Conservation (phyloP, 2,797 vertebrate genomes). For the Lepus townsendii region DNA sequence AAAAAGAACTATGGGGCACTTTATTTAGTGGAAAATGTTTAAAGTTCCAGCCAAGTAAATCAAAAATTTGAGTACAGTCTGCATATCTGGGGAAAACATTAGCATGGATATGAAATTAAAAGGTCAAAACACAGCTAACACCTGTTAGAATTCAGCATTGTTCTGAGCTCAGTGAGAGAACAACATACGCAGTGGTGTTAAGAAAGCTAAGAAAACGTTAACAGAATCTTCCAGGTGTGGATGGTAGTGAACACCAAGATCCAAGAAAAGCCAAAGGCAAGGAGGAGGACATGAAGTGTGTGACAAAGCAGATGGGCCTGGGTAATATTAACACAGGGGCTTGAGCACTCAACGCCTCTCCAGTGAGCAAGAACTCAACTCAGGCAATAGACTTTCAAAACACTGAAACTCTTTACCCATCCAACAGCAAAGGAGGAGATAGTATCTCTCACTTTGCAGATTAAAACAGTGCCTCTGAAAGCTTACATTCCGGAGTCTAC, state of each 20-base stretch:
- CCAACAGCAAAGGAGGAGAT: not conserved
- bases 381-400: not conserved
- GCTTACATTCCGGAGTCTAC: not conserved
- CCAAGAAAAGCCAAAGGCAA: not conserved
- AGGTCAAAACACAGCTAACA: conserved; percentile 46
- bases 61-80: conserved; percentile 48
- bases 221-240: not conserved
- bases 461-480: conserved; percentile 49
- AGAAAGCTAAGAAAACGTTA: not conserved
- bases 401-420: not conserved
- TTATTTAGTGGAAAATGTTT: conserved; percentile 45
- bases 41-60: conserved; percentile 59
- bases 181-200: not conserved
- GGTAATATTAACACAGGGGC: too few species aligned
- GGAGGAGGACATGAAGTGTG: not conserved
- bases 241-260: not conserved
- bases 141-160: not conserved
- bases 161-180: conserved; percentile 2
- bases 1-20: not conserved
- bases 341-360: not conserved
- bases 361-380: not conserved
- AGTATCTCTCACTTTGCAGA: not conserved
- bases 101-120: conserved; percentile 35
- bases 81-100: not conserved
- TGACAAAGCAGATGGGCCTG: not conserved